Evolutionary conservation across 2,888 invertebrate genomes (phyloP), one percentile per base, ranked within the genome.

Genomic region (Elegia similella): DNA sequence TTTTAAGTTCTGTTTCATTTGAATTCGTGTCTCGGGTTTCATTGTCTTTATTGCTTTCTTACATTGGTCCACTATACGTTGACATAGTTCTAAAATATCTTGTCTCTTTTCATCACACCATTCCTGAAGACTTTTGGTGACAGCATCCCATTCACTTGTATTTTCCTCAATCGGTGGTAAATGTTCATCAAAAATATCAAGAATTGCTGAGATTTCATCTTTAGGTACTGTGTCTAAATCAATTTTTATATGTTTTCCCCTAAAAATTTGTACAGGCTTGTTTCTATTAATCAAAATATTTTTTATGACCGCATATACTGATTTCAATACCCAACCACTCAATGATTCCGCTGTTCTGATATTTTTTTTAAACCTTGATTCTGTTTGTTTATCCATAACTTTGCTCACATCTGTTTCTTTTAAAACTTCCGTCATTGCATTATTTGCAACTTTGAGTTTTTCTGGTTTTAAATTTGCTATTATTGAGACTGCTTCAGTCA

Each of bases 361-460:
- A 34, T 1, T 38, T 1, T n/a, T 16, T 34, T n/a, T 50, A 34
- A 34, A 50, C 8, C 1, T 3, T 16, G 0, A 2, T 12, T 34
- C 17, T 38, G 50, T 50, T 6, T 34, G 17, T 10, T 16, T 17
- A 7, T 50, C 34, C 50, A 50, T 50, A 7, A 50, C 6, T 16
- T 38, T 50, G 12, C 34, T 50, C 5, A 50, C 12, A 38, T 50
- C 34, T n/a, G 50, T 50, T 17, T 50, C 34, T 34, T 34, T 50
- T 8, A 50, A 34, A 10, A 50, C 34, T 13, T 50, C 50, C 0
- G 50, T 50, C 16, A 50, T 12, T 5, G 50, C 50, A 12, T 50
- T 34, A 0, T 8, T 34, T 17, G 34, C 34, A 17, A 6, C 17
- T 38, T 50, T 50, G 1, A 50, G 16, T 50, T 50, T 16, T 2